These are phyloP conservation scores for Henricia sp. DNA, from an alignment of 53 echinoderm and acorn worm species.

Conservation along the genomic window DNA sequence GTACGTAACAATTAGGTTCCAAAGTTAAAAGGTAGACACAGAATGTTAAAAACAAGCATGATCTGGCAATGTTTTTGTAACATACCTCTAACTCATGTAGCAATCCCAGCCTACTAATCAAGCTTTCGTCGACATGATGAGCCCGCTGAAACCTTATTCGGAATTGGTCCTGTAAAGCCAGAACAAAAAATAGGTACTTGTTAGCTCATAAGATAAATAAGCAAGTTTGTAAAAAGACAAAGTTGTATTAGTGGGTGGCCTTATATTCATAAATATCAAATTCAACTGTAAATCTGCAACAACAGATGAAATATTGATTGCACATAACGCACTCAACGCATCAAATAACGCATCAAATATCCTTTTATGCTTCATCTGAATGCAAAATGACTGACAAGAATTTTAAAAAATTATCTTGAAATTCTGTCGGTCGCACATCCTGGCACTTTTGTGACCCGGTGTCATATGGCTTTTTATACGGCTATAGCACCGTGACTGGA, in stretches of 20 bases:
- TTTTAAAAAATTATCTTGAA: no score
- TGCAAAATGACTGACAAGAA: no score
- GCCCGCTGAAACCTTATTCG: constrained; percentile 64
- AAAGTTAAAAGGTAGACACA: not conserved
- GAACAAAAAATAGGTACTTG: not conserved
- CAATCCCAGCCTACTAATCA: constrained; percentile 84
- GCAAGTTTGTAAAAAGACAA: not conserved
- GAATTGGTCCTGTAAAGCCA: constrained; percentile 38
- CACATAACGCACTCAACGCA: no score
- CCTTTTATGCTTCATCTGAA: no score
- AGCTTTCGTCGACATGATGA: constrained; percentile 85
- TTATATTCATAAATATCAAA: no score
- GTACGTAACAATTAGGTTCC: no score
- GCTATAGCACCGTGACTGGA: no score
- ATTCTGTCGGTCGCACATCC: no score
- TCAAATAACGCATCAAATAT: no score
- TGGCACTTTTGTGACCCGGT: no score
- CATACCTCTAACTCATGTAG: constrained; percentile 87
- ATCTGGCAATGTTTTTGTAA: not conserved
- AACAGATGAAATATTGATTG: no score
- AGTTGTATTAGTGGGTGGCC: not conserved
- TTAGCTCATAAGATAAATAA: not conserved
- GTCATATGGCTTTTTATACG: not conserved
- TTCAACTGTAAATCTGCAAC: no score
- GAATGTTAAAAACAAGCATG: not conserved